A percentile compares a stretch with the other conserved stretches of the same genome.
Evolutionary conservation across 1,140 invertebrate genomes (phyloP).

Genomic region (Harlomillsia oculata): DNA sequence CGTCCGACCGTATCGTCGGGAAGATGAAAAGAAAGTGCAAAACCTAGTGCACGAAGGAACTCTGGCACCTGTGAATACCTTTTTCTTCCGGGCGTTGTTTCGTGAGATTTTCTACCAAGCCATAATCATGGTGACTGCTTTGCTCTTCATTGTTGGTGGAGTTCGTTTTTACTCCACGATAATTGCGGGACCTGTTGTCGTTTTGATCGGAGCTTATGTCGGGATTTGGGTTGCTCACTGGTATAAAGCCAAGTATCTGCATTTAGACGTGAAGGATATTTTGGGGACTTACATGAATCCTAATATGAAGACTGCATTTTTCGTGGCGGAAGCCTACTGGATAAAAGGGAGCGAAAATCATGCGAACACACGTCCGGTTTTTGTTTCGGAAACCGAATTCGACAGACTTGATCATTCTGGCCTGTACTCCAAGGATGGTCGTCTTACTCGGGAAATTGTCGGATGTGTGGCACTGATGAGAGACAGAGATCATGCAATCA

Average conservation of each 20-base stretch:
- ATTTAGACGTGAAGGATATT: conserved; percentile 43
- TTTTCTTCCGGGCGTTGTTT: conserved; percentile 42
- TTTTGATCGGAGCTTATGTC: conserved; percentile 42
- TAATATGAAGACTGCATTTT: conserved; percentile 45
- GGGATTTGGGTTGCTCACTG: conserved; percentile 42
- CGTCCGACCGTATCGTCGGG: conserved; percentile 42
- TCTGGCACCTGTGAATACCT: conserved; percentile 42
- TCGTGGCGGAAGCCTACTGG: conserved; percentile 40
- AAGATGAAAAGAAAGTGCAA: conserved; percentile 43
- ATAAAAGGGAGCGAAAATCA: conserved; percentile 39
- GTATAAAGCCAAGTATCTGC: conserved; percentile 42
- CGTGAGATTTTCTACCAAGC: conserved; percentile 46
- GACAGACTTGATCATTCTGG: conserved; percentile 21
- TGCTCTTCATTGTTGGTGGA: conserved; percentile 47
- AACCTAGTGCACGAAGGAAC: conserved; percentile 42
- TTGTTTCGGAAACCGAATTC: conserved; percentile 22
- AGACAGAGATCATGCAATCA: conserved; percentile 41
- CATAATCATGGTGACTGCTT: conserved; percentile 44
- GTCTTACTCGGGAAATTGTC: conserved; percentile 38
- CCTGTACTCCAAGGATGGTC: conserved; percentile 2
- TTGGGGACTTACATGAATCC: conserved; percentile 42
- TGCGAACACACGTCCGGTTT: conserved; percentile 36
- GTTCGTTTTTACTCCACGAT: conserved; percentile 44
- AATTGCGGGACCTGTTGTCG: conserved; percentile 41
- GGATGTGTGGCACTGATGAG: conserved; percentile 44